Base-by-base conservation (phyloP, 2,797 vertebrate species). In the Notoglanidium macrostoma region DNA sequence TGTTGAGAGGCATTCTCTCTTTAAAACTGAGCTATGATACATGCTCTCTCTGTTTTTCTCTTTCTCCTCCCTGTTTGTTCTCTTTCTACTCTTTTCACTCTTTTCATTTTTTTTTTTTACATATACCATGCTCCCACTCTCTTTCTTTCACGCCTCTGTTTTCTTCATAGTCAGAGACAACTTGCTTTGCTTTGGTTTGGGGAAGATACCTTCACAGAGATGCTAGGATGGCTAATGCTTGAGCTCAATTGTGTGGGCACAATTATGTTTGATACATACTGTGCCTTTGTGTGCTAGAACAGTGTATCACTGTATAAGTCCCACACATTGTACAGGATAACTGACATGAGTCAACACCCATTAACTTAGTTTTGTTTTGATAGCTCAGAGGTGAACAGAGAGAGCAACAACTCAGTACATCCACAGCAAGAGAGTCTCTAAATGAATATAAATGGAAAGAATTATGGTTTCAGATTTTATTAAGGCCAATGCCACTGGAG, bases 1-100 rank as follows among this genome's bases (percentile, higher is more conserved):
- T 57, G 86, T 87, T 84, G 84, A 87, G 73, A 84, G 35, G 55
- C 32, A 29, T 63, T 79, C 32, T 83, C 83, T 85, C 59, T 78
- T 87, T 85, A 68, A 11, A 70, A 82, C 32, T 21, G 54, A 68
- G 54, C 57, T 86, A 78, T 21, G 80, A 67, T 85, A 49, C 32
- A 80, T 23, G 10, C 29, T 57, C 35, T 80, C 65, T 63, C 19
- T 73, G 7, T 82, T 63, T 2, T n/a, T 55, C 74, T 78, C 29
- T 46, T 44, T 92, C 81, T 70, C 84, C 5, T 67, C 17, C 23
- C 35, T 86, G 35, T 26, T 40, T 26, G 26, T 29, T 77, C 12
- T 51, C 55, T 83, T 55, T 63, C 32, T 77, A 23, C 40, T 26
- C 7, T 46, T 32, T 55, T 63, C 46, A 21, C 65, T n/a, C 67